These are phyloP conservation scores for Peucedramus taeniatus DNA, from an alignment of 2,113 vertebrate species.

Conservation along the genomic window DNA sequence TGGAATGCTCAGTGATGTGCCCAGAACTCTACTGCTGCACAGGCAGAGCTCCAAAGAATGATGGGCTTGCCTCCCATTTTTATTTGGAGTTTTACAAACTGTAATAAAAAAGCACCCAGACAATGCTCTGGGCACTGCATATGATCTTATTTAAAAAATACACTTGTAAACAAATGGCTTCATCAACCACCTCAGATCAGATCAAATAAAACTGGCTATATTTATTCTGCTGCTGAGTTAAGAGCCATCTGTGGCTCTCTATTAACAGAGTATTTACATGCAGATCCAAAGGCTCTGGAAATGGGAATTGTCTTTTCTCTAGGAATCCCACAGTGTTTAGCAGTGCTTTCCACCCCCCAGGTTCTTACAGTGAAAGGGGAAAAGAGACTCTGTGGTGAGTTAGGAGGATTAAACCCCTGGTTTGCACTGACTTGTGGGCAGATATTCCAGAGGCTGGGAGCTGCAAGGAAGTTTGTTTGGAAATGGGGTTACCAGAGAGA, in stretches of 20 bases:
- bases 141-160: conserved; percentile 19
- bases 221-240: conserved; percentile 22
- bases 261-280: not conserved
- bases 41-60: not conserved
- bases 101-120: conserved; percentile 35
- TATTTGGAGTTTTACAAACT: conserved; percentile 26
- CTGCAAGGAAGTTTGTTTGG: not conserved
- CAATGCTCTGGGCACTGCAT: not conserved
- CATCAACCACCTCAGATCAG: conserved; percentile 12
- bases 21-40: not conserved
- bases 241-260: conserved; percentile 15
- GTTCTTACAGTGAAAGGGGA: not conserved
- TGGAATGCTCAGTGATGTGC: not conserved
- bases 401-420: not conserved
- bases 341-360: not conserved
- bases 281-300: not conserved
- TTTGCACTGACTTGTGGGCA: not conserved
- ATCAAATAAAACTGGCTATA: conserved; percentile 4
- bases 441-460: not conserved
- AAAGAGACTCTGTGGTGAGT: not conserved
- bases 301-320: not conserved
- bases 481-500: not conserved
- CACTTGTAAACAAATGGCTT: conserved; percentile 26
- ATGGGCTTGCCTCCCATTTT: not conserved
- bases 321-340: not conserved